Conservation (phyloP, 2,113 vertebrate species). For the Oncorhynchus keta region DNA sequence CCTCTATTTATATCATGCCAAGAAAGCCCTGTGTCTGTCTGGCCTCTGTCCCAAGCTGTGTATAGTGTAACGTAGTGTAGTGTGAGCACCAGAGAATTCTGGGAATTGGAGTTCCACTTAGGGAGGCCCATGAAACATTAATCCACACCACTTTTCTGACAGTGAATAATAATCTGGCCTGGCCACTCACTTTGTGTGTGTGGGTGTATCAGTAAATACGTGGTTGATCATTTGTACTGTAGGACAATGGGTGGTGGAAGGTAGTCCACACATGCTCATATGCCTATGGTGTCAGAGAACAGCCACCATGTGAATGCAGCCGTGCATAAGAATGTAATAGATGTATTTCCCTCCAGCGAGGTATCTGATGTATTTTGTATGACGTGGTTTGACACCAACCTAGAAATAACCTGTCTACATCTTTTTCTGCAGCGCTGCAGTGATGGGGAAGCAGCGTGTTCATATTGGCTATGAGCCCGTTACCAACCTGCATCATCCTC, state of each 20-base stretch:
- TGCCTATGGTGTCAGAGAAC: neutral
- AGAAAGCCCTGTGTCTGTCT: conserved; percentile 37
- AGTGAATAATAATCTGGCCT: conserved; percentile 47
- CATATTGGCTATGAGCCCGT: conserved; percentile 16
- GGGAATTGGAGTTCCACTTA: conserved; percentile 44
- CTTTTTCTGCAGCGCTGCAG: conserved; percentile 30
- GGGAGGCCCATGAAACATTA: conserved; percentile 63
- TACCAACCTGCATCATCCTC: conserved; percentile 19
- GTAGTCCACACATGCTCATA: neutral
- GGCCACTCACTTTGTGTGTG: neutral
- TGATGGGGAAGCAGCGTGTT: conserved; percentile 39
- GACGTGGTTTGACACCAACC: conserved; percentile 16
- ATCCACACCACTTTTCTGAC: conserved; percentile 54
- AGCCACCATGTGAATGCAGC: neutral
- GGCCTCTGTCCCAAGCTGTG: conserved; percentile 33
- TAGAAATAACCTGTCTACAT: conserved; percentile 45
- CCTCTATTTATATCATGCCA: conserved; percentile 31
- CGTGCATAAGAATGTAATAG: conserved; percentile 10
- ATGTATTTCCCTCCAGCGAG: conserved; percentile 15
- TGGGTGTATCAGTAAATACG: conserved; percentile 5
- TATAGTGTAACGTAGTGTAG: neutral
- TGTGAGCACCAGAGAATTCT: conserved; percentile 45
- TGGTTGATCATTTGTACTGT: neutral
- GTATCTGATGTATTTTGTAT: neutral
- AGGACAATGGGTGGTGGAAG: conserved; percentile 21